Conservation (phyloP, 30 jellyfish, hydroid and myxozoan species). For the Hydractinia symbiolongicarpus region DNA sequence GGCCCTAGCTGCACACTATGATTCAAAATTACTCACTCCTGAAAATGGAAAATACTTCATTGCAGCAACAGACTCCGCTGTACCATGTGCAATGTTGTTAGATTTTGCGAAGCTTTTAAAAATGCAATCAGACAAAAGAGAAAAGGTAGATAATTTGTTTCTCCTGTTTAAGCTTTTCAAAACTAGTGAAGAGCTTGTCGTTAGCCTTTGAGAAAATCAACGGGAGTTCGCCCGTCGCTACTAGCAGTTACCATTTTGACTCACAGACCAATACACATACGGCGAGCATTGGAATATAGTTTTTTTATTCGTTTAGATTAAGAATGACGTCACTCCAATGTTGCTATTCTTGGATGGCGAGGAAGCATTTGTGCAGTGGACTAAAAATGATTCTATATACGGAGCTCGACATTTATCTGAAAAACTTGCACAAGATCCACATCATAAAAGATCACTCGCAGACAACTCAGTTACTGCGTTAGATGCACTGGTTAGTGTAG, state of each 20-base stretch:
- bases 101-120: constrained; percentile 64
- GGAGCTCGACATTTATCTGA: constrained; percentile 94
- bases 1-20: constrained; percentile 93
- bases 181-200: not conserved
- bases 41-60: constrained; percentile 78
- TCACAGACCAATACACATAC: too few relatives aligned
- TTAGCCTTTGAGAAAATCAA: too few relatives aligned
- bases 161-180: not conserved
- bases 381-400: constrained; percentile 71
- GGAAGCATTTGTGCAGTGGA: constrained; percentile 98
- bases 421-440: constrained; percentile 40
- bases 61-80: constrained; percentile 98
- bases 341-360: constrained; percentile 93
- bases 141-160: not conserved
- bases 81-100: constrained; percentile 95
- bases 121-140: not conserved
- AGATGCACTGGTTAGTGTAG: constrained; percentile 57
- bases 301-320: not conserved
- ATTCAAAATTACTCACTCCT: constrained; percentile 71
- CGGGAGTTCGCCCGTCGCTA: too few relatives aligned
- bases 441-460: constrained; percentile 27
- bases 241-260: too few relatives aligned
- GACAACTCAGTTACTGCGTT: constrained; percentile 44
- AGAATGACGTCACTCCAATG: constrained; percentile 65
- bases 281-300: not conserved